A percentile compares a stretch with the other conserved stretches of the same genome.
These are phyloP conservation scores for Ridgeia piscesae DNA, from an alignment of 1,140 invertebrate genomes.

Conservation along the genomic window DNA sequence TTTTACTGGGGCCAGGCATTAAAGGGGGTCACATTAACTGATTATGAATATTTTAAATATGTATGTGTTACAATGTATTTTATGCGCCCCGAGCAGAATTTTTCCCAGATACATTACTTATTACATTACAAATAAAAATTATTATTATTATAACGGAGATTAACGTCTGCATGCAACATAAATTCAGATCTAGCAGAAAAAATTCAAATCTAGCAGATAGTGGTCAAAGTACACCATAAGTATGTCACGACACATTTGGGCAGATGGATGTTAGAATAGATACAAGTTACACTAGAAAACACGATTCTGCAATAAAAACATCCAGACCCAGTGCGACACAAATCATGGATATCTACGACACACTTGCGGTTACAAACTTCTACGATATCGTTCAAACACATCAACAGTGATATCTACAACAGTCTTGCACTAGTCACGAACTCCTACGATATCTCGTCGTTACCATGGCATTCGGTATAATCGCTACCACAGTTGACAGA, in stretches of 20 bases:
- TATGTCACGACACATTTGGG: neutral
- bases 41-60: no score
- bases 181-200: neutral
- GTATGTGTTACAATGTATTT: no score
- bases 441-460: neutral
- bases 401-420: neutral
- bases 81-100: no score
- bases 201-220: neutral
- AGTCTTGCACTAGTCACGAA: neutral
- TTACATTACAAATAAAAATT: no score
- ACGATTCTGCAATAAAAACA: neutral
- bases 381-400: slow-evolving; percentile 1
- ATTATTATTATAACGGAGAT: no score
- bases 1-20: neutral
- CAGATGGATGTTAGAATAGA: neutral
- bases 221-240: neutral
- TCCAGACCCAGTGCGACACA: neutral
- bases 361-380: neutral
- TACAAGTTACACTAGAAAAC: neutral
- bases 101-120: no score
- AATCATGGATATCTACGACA: neutral
- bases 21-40: neutral
- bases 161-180: neutral
- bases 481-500: neutral
- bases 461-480: neutral